Base-by-base conservation (phyloP, 2,888 invertebrate genomes). In the Ennomos erosarius region DNA sequence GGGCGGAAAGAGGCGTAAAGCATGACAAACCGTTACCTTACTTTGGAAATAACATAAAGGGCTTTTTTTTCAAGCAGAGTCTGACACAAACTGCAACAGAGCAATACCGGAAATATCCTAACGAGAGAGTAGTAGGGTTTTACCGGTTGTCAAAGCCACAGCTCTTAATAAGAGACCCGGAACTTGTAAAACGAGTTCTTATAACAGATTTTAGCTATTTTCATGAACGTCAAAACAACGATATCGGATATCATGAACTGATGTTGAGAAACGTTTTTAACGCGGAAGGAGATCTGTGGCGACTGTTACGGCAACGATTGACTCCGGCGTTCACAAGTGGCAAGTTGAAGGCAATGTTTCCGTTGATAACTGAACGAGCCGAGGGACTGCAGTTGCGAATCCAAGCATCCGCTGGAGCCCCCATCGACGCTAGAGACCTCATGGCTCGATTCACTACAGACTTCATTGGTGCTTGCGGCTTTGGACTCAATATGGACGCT, bases 311-410 rank as follows among this genome's bases (percentile, higher is more conserved):
- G 1, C 82, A 86, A 54, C 75, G 81, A 8, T 51, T 87, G 10
- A 85, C 87, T 11, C 73, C 85, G 0, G 78, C 85, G 0, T 87
- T 87, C 48, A 86, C 86, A 0, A 80, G 77, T 0, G 78, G 81
- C 1, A 86, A 86, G 44, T 58, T 87, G 33, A 84, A 81, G 51
- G 76, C 71, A 8, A 87, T 87, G 88, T 87, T 85, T 49, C 88
- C 88, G 1, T 62, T 87, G 34, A 75, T 87, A 2, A 71, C 82
- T 10, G 68, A 78, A 10, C 80, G 85, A 46, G 80, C 88, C 0
- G 79, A 82, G 74, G 6, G 26, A 26, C 26, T 26, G 26, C 26
- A 26, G 1, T 26, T 26, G 26, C 26, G 26, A 26, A 26, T 76
- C 10, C 16, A 47, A 11, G 73, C 79, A 69, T 26, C 68, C 0